A percentile compares a stretch with the other conserved stretches of the same genome.
phyloP scores from a whole-genome alignment of 2,888 invertebrate species.

The Argynnis bischoffii region DNA sequence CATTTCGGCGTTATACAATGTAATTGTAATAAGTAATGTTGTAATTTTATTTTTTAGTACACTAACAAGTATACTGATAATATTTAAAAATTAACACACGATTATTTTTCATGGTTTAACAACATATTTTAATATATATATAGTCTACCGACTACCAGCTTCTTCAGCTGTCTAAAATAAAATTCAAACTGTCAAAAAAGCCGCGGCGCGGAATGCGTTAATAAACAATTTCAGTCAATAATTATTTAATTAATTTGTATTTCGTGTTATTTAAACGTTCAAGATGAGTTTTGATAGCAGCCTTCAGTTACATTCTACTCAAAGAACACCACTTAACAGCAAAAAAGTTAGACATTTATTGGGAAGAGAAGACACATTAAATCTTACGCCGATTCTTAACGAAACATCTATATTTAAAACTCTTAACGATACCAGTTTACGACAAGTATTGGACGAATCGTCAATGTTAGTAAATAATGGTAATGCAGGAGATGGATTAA shows the following conservation, averaged over 20 bases:
- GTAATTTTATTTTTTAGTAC: no score
- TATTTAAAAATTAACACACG: no score
- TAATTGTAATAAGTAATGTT: not conserved
- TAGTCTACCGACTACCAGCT: no score
- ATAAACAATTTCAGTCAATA: no score
- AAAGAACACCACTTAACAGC: constrained; percentile 64
- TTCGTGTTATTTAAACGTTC: not conserved
- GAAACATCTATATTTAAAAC: constrained; percentile 76
- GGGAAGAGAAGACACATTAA: constrained; percentile 70
- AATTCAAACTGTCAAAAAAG: constrained; percentile 11
- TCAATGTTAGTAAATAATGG: constrained; percentile 61
- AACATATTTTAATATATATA: no score
- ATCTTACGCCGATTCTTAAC: constrained; percentile 72
- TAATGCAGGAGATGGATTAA: constrained; percentile 62
- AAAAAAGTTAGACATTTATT: constrained; percentile 62
- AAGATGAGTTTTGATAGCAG: constrained; percentile 44
- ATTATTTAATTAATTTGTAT: no score
- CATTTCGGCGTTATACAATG: not conserved
- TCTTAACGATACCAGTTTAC: constrained; percentile 72
- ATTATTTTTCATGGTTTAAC: no score
- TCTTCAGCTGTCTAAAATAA: no score
- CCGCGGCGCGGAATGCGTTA: constrained; percentile 5
- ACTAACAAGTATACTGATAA: no score
- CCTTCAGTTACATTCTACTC: constrained; percentile 62
- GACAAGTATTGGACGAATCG: constrained; percentile 73